phyloP scores from a whole-genome alignment of 2,113 vertebrate species.

The Dasyornis broadbenti region DNA sequence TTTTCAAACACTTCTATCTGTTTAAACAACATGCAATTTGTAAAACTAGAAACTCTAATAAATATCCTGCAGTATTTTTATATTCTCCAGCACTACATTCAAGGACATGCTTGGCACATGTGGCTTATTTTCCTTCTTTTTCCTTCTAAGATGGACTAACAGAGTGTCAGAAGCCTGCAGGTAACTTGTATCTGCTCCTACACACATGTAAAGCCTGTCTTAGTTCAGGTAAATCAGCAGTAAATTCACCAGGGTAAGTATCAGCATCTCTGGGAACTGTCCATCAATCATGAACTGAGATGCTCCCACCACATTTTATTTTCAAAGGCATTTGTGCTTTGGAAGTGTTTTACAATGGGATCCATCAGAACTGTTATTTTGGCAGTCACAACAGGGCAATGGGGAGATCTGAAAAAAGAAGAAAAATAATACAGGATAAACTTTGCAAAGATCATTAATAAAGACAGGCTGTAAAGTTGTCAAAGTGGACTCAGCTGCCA shows the following conservation, averaged over 20 bases:
- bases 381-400: background rate
- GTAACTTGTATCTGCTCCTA: background rate
- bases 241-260: background rate
- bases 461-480: background rate
- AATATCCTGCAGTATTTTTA: background rate
- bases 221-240: background rate
- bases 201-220: rapidly evolving
- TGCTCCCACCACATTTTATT: background rate
- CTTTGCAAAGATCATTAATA: background rate
- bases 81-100: background rate
- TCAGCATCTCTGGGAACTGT: background rate
- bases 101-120: background rate
- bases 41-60: background rate
- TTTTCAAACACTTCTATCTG: background rate
- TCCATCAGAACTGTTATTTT: background rate
- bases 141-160: background rate
- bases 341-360: background rate
- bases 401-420: background rate
- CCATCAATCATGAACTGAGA: background rate
- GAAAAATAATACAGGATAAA: background rate
- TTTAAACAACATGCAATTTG: background rate
- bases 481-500: background rate
- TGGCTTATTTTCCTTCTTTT: background rate
- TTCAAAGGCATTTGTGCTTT: background rate
- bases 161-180: background rate